Evolutionary conservation across 2,888 invertebrate genomes (phyloP).

Genomic region (Hypolimnas misippus): DNA sequence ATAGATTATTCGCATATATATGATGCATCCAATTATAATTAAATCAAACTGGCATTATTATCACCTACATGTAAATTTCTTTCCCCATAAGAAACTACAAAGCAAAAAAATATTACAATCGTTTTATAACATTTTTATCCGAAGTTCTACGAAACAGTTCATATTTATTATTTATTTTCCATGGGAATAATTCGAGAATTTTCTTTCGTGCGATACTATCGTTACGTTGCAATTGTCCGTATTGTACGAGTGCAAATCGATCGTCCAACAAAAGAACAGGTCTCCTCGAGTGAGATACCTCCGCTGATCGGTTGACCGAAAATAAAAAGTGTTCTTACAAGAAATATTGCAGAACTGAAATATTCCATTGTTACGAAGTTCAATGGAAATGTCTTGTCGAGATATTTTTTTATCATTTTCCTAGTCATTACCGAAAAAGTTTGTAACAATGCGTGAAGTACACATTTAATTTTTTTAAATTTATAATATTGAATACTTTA

Average conservation of each 20-base stretch:
- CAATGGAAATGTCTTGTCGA: neutral
- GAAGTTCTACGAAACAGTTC: too few relatives aligned
- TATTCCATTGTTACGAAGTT: neutral
- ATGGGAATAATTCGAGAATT: neutral
- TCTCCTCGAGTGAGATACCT: neutral
- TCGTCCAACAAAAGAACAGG: neutral
- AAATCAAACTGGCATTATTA: too few relatives aligned
- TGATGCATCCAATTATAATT: too few relatives aligned
- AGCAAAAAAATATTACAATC: too few relatives aligned
- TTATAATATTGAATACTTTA: too few relatives aligned
- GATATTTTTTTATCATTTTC: neutral
- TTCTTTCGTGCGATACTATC: neutral
- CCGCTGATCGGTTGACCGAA: neutral
- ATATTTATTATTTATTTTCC: neutral
- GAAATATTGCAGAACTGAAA: neutral
- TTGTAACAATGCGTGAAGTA: neutral
- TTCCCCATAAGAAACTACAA: too few relatives aligned
- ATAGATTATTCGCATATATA: too few relatives aligned
- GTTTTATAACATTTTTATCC: too few relatives aligned
- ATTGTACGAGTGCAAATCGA: slow-evolving; percentile 4
- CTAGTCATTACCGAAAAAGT: neutral
- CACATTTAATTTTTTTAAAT: too few relatives aligned
- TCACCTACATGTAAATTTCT: too few relatives aligned
- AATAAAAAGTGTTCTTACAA: slow-evolving; percentile 2
- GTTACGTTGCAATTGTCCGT: neutral